Conservation (phyloP, 1,140 invertebrate species). For the Trachymyrmex septentrionalis region DNA sequence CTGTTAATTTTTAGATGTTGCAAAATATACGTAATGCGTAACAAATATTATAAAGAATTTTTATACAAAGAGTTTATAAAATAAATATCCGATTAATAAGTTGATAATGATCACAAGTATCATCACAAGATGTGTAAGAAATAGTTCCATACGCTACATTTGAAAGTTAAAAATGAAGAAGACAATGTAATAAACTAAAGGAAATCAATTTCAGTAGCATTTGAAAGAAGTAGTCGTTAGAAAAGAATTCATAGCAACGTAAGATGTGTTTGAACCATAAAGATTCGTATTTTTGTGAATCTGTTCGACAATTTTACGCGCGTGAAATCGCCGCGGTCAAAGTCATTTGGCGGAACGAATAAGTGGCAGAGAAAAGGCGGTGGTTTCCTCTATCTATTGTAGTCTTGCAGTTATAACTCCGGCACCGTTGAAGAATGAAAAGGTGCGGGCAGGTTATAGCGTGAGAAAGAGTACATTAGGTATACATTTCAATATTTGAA, state of each 20-base stretch:
- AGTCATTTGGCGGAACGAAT: conserved; percentile 81
- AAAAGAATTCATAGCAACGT: neutral
- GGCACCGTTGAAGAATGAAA: conserved; percentile 68
- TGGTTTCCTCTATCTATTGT: conserved; percentile 78
- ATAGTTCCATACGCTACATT: neutral
- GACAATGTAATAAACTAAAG: neutral
- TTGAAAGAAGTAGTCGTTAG: neutral
- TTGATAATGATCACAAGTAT: neutral
- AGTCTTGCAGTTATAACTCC: conserved; percentile 79
- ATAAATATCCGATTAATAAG: neutral
- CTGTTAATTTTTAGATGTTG: neutral
- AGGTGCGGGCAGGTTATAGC: conserved; percentile 31
- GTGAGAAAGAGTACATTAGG: conserved; percentile 22
- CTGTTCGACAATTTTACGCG: neutral
- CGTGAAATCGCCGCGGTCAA: conserved; percentile 76
- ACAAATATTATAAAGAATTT: neutral
- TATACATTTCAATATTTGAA: neutral
- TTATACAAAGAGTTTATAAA: neutral
- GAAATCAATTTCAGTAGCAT: neutral
- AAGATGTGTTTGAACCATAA: neutral
- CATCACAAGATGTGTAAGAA: neutral
- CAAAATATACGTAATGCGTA: neutral
- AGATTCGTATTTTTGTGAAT: neutral
- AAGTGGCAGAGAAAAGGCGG: conserved; percentile 79
- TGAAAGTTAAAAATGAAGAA: neutral